Evolutionary conservation across 2,888 invertebrate genomes (phyloP), one percentile per base, ranked within the genome.

Genomic region (Drosophila kanekoi): DNA sequence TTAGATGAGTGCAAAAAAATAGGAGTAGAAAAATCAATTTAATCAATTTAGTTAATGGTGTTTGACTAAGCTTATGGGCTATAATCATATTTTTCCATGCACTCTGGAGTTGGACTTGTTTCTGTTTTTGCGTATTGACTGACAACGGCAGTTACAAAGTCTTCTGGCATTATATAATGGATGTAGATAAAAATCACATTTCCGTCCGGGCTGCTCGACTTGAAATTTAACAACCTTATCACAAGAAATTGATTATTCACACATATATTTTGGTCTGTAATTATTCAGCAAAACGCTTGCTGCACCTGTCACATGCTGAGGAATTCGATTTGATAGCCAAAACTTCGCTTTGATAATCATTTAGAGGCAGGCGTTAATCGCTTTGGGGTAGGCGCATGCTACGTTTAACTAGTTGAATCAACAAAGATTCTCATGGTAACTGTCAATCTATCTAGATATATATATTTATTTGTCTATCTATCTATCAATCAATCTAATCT

Each of bases 1-100:
- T 51, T 44, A 23, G 52, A 75, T 59, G 59, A 62, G 54, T 37
- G 60, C 9, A 23, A 60, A 38, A 23, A 35, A 52, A 52, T 40
- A 0, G 28, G 28, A 28, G 28, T 28, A 40, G 16, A n/a, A 11
- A 54, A 72, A 67, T 68, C 66, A 79, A 65, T 77, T 82, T 62
- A 73, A 78, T 78, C 78, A 87, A 85, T 89, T 87, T 76, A 48
- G 67, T 76, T 85, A 89, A 87, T 87, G 72, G 64, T 53, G 37
- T 66, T 51, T 20, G 35, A 41, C 40, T 54, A 41, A n/a, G 38
- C 33, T 40, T 37, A 40, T 44, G 44, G 28, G 5, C 16, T 3
- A 6, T 13, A 51, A 20, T 18, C n/a, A 14, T 40, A 14, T 40
- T 44, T 41, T 9, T 40, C 20, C 8, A 32, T 35, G 41, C 3